Base-by-base conservation (phyloP, 2,888 invertebrate genomes). In the Sinohyriopsis cumingii region DNA sequence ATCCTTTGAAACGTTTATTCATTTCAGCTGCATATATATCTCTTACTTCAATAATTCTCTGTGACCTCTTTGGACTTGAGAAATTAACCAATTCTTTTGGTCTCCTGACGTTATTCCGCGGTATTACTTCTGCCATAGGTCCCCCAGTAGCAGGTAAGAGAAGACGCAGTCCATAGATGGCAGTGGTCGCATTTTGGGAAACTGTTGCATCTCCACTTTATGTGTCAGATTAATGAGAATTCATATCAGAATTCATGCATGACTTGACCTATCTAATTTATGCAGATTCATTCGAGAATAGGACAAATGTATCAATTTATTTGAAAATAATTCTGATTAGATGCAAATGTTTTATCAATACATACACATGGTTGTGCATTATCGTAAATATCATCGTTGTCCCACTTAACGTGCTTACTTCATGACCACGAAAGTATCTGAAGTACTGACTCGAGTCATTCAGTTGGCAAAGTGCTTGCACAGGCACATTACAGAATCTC, bases 81-180 rank as follows among this genome's bases (percentile, higher is more conserved):
- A 95, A 95, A 89, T 91, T 99, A 82, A 99, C 99, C 63, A 99
- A 97, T 90, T 98, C 98, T 63, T 99, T 99, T 91, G 99, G 99
- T 19, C 92, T 99, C 76, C 92, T 99, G 69, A 97, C 98, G 85
- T 91, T 99, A 82, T 97, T 97, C 92, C 94, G 99, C 88, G 99
- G 99, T 64, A 94, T 95, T 57, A 97, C 99, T 7, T 95, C 97
- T 24, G 95, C 98, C 66, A 92, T 97, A 61, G 93, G 93, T 65
- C 93, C 94, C 71, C 96, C 97, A 59, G 92, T 98, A 73, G 95
- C 95, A 78, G 98, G 98, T 83, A 90, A 79, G 84, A 55, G 5
- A 9, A 53, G 19, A 25, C 20, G 33, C 55, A 12, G 18, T 54
- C 15, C 54, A 19, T 7, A 18, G 24, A 24, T 28, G 25, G 22